Conservation (phyloP, 2,113 vertebrate genomes). For the Ceuthmochares aereus region DNA sequence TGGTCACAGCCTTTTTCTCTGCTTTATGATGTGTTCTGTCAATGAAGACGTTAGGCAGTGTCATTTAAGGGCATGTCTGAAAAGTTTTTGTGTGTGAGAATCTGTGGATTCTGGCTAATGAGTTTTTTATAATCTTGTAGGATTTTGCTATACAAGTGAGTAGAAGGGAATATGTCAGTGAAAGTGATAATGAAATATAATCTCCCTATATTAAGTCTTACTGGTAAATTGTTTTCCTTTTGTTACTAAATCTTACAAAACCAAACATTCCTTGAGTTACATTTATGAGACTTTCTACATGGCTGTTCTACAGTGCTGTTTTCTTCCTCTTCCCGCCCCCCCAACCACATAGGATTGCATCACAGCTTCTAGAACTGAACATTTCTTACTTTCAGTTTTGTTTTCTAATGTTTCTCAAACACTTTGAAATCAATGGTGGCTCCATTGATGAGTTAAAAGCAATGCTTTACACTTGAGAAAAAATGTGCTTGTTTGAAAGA, state of each 20-base stretch:
- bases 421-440: neutral
- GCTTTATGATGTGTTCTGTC: neutral
- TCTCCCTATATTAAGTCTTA: neutral
- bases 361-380: neutral
- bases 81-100: neutral
- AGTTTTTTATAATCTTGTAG: neutral
- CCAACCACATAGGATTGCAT: neutral
- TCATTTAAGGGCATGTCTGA: neutral
- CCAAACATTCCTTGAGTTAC: neutral
- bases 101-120: neutral
- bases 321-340: neutral
- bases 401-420: neutral
- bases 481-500: neutral
- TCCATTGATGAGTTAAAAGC: neutral
- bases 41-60: neutral
- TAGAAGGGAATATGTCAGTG: neutral
- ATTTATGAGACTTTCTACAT: neutral
- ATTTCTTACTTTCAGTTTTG: neutral
- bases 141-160: neutral
- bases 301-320: neutral
- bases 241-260: neutral
- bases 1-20: neutral
- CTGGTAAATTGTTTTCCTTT: neutral
- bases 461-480: neutral
- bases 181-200: neutral